Evolutionary conservation across 1,140 invertebrate genomes (phyloP).

Genomic region (Pseudomyrmex gracilis): DNA sequence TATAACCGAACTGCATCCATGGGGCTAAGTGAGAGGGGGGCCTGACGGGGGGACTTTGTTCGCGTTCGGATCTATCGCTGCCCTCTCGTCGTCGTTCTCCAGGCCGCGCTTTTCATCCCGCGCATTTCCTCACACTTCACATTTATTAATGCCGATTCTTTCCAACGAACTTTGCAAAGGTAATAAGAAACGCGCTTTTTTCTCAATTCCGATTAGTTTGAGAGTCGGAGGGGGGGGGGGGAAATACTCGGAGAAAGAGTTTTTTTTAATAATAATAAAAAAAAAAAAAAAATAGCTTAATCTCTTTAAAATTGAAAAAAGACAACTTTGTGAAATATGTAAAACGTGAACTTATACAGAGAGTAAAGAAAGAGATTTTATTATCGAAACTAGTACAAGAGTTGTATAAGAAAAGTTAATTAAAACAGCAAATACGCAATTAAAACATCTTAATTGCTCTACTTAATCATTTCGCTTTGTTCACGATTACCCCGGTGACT

Average conservation of each 20-base stretch:
- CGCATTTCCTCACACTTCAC: background rate
- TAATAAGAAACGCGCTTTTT: too few species aligned
- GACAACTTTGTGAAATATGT: background rate
- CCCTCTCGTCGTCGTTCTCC: slow-evolving; percentile 1
- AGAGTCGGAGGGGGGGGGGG: background rate
- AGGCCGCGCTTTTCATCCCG: too few species aligned
- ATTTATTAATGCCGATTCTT: slow-evolving; percentile 14
- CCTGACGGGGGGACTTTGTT: slow-evolving; percentile 53
- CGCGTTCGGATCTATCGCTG: slow-evolving; percentile 37
- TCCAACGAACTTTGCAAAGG: background rate
- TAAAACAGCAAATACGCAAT: too few species aligned
- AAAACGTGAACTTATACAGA: background rate
- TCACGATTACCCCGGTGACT: too few species aligned
- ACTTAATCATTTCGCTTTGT: too few species aligned
- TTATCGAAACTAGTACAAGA: too few species aligned
- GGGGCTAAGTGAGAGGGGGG: slow-evolving; percentile 37
- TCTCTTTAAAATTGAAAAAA: background rate
- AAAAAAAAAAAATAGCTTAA: background rate
- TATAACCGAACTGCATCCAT: slow-evolving; percentile 57
- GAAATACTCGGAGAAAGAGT: background rate
- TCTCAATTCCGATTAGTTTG: background rate
- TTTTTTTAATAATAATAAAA: background rate
- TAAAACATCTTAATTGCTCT: too few species aligned
- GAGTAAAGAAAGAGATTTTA: background rate
- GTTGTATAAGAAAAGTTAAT: too few species aligned